phyloP scores from a whole-genome alignment of 92 coral and sea anemone species.

The Phenganax stokvisi region DNA sequence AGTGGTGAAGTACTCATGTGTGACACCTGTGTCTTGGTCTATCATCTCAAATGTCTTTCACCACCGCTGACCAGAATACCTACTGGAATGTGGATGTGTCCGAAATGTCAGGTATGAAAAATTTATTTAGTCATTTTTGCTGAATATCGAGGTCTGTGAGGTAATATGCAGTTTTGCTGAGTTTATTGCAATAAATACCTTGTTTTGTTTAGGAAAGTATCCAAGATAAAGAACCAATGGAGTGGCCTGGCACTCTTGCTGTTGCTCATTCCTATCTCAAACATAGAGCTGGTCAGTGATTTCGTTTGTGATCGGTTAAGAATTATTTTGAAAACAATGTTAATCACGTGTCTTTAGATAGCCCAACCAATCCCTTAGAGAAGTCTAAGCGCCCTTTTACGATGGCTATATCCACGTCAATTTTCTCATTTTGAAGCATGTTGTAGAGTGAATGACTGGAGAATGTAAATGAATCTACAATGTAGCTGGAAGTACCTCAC shows the following conservation, averaged over 20 bases:
- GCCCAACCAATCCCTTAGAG: too few species aligned
- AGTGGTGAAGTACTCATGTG: conserved; percentile 90
- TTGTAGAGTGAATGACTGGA: too few species aligned
- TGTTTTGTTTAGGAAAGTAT: conserved; percentile 57
- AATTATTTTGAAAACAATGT: too few species aligned
- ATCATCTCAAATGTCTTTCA: conserved; percentile 81
- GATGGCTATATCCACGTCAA: too few species aligned
- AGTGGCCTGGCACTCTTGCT: conserved; percentile 96
- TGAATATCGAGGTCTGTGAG: not conserved
- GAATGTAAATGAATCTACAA: too few species aligned
- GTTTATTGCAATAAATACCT: not conserved
- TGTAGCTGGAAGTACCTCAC: too few species aligned
- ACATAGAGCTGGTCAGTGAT: conserved; percentile 72
- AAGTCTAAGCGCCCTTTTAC: too few species aligned
- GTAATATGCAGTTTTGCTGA: not conserved
- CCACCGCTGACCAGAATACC: conserved; percentile 83
- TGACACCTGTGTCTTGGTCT: conserved; percentile 88
- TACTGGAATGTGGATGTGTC: conserved; percentile 96
- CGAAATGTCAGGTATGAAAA: conserved; percentile 71
- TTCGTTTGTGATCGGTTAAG: too few species aligned
- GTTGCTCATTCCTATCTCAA: conserved; percentile 86
- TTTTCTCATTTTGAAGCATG: too few species aligned
- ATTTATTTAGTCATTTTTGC: not conserved
- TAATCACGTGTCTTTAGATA: too few species aligned
- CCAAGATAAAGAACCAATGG: conserved; percentile 61